phyloP scores from a whole-genome alignment of 2,113 vertebrate species.

The Mustelus asterias region DNA sequence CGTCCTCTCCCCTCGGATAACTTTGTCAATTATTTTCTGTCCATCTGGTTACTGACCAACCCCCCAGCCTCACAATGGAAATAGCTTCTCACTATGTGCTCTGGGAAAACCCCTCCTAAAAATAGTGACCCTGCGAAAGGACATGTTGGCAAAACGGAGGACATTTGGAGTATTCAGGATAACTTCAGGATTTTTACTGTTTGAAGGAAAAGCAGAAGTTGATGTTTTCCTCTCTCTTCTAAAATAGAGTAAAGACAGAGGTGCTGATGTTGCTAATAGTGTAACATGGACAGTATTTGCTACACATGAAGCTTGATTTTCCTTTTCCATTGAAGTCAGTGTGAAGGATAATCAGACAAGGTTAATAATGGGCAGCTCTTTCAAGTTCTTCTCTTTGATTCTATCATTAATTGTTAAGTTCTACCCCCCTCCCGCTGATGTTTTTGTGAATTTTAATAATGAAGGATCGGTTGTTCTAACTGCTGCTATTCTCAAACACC shows the following conservation, averaged over 20 bases:
- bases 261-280: neutral
- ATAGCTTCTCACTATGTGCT: neutral
- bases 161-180: neutral
- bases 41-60: too few species aligned
- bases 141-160: neutral
- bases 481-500: neutral
- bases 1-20: neutral
- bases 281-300: neutral
- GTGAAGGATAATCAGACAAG: neutral
- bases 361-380: neutral
- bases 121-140: neutral
- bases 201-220: neutral
- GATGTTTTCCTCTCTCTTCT: neutral
- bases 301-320: neutral
- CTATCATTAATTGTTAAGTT: neutral
- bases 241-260: neutral
- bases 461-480: neutral
- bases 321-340: neutral
- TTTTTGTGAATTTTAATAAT: neutral
- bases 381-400: neutral
- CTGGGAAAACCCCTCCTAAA: neutral
- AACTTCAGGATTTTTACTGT: neutral
- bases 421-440: neutral
- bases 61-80: neutral
- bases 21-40: neutral